Evolutionary conservation across 2,797 vertebrate species (phyloP).

Genomic region (Perodicticus potto): DNA sequence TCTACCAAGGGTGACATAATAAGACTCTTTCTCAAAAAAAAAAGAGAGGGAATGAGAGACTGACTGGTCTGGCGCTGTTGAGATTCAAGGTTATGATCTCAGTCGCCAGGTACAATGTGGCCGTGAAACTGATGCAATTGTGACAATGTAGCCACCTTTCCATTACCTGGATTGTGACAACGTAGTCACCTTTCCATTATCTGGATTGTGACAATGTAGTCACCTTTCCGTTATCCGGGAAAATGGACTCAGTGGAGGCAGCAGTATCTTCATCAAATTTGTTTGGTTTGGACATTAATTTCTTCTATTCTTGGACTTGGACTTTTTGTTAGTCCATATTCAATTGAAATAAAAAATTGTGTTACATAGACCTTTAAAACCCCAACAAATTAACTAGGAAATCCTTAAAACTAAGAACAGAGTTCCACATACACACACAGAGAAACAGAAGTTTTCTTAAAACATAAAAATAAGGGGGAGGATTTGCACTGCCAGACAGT

Average conservation of each 20-base stretch:
- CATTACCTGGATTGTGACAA: too few relatives aligned
- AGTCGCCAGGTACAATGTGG: neutral
- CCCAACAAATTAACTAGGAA: neutral
- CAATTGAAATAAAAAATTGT: neutral
- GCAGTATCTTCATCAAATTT: neutral
- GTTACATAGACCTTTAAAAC: neutral
- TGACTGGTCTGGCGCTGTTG: neutral
- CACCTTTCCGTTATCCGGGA: too few relatives aligned
- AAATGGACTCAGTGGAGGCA: neutral
- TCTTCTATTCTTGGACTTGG: neutral
- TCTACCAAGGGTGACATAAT: too few relatives aligned
- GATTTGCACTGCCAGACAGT: neutral
- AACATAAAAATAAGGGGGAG: too few relatives aligned
- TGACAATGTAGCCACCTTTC: neutral
- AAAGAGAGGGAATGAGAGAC: too few relatives aligned
- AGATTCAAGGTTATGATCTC: neutral
- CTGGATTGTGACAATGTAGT: too few relatives aligned
- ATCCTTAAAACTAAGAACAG: slow-evolving; percentile 2
- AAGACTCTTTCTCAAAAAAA: too few relatives aligned
- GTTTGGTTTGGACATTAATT: neutral
- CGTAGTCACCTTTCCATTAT: too few relatives aligned
- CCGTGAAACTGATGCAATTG: neutral
- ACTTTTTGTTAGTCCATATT: neutral
- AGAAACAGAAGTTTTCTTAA: neutral
- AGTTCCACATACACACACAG: neutral